Conservation (phyloP, 2,797 vertebrate genomes). For the Coilia nasus region DNA sequence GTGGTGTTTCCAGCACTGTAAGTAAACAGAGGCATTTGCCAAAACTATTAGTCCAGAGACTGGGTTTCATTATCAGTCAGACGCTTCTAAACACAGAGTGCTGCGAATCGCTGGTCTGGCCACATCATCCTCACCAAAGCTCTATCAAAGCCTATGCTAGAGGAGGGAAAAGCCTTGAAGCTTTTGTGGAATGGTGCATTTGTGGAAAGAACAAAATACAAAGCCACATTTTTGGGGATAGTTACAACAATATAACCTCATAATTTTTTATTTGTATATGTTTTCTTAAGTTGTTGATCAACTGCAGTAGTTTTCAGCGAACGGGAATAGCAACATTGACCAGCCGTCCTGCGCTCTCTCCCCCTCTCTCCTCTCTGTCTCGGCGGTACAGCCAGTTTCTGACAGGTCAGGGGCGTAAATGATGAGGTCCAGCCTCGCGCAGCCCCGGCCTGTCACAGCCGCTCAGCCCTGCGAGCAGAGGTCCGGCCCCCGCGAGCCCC, state of each 20-base stretch:
- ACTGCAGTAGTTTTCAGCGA: constrained; percentile 15
- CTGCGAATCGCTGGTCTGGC: constrained; percentile 42
- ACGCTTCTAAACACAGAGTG: neutral
- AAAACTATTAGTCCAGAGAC: constrained; percentile 19
- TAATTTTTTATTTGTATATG: neutral
- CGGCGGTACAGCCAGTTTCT: neutral
- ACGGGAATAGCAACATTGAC: constrained; percentile 56
- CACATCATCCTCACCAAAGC: constrained; percentile 22
- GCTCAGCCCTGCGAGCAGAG: neutral
- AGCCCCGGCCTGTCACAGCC: constrained; percentile 4
- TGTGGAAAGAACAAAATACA: neutral
- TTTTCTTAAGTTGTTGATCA: neutral
- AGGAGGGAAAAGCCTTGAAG: neutral
- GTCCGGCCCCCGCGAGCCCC: neutral
- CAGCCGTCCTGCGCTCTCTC: constrained; percentile 34
- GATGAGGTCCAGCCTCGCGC: constrained; percentile 19
- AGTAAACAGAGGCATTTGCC: constrained; percentile 1
- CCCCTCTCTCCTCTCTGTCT: constrained; percentile 37
- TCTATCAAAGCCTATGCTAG: neutral
- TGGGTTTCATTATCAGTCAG: constrained; percentile 22
- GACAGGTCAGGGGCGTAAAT: neutral
- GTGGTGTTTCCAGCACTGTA: constrained; percentile 24
- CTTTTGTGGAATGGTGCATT: neutral
- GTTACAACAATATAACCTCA: neutral
- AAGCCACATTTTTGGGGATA: neutral